These are phyloP conservation scores for Graptemys geographica DNA, from an alignment of 2,797 vertebrate species.

Conservation along the genomic window DNA sequence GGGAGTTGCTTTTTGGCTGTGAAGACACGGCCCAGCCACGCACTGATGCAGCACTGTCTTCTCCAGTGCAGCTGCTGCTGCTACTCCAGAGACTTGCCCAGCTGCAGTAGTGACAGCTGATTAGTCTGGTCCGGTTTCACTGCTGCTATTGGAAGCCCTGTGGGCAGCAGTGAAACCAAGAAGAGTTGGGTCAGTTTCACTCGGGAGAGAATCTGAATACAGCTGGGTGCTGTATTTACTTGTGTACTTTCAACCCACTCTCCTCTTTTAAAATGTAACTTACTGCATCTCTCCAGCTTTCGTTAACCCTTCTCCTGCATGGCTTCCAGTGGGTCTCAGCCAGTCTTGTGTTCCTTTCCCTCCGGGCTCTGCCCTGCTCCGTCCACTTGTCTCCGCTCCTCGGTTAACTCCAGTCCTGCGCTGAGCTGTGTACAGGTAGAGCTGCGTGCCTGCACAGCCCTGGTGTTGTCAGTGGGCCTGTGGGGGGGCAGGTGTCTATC, in stretches of 20 bases:
- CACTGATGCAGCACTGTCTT: not conserved
- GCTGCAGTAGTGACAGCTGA: not conserved
- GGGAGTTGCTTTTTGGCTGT: not conserved
- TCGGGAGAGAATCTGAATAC: fast-evolving
- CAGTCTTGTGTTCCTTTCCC: not conserved
- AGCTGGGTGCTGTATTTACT: not conserved
- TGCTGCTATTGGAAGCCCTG: fast-evolving
- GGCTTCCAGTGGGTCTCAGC: not conserved
- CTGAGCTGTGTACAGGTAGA: not conserved
- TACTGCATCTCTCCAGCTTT: not conserved
- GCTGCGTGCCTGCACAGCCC: not conserved
- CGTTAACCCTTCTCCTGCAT: not conserved
- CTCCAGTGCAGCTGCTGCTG: fast-evolving
- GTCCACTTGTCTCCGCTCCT: fast-evolving
- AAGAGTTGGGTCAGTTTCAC: fast-evolving
- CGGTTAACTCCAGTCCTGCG: not conserved
- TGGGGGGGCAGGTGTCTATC: too few species aligned
- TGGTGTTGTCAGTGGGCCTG: not conserved
- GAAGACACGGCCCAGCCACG: not conserved
- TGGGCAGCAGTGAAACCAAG: not conserved
- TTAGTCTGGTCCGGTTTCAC: fast-evolving
- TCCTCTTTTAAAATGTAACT: not conserved
- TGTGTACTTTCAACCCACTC: not conserved
- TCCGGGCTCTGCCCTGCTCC: not conserved
- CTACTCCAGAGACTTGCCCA: not conserved